Base-by-base conservation (phyloP, 2,888 invertebrate species). In the Scaptomyza flava region DNA sequence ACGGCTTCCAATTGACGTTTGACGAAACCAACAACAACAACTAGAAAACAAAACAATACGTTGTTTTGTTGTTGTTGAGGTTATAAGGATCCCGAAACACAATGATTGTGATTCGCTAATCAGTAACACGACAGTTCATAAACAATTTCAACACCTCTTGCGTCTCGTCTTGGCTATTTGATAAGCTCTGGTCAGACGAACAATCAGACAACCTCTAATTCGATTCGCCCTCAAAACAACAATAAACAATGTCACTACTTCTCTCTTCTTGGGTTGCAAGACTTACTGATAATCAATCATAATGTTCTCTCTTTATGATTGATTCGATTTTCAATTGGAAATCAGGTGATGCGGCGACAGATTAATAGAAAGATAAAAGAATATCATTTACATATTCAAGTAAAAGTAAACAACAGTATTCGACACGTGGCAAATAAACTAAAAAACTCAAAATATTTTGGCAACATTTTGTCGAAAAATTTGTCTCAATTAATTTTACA, bases 1-100 rank as follows among this genome's bases (percentile, higher is more conserved):
- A 76, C 52, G 75, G 75, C 69, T 76, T 76, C 75, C 46, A 59
- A 65, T 59, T 65, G 68, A 61, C 77, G 46, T 61, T 68, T 30
- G 46, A 42, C 52, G 27, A 48, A 56, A 63, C 47, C 30, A 57
- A 53, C 23, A 12, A 12, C 8, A 12, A 36, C 14, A 51, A 31
- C 11, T 17, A 17, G 17, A 17, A 17, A 58, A 53, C 33, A 38
- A 67, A 17, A 17, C 17, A 17, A 17, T 17, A 17, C 17, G 17
- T 17, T 17, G 17, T 17, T 17, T 20, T 51, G 30, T n/a, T 31
- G 3, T 36, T 14, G 17, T 60, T 61, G 33, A 41, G 34, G 34
- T 33, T 17, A 54, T 54, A 54, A 41, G 48, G 27, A 43, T 46
- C 31, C 31, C 31, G 38, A 62, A 54, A 42, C 46, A 47, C 60